Base-by-base conservation (phyloP, 2,797 vertebrate species). In the Luscinia megarhynchos region DNA sequence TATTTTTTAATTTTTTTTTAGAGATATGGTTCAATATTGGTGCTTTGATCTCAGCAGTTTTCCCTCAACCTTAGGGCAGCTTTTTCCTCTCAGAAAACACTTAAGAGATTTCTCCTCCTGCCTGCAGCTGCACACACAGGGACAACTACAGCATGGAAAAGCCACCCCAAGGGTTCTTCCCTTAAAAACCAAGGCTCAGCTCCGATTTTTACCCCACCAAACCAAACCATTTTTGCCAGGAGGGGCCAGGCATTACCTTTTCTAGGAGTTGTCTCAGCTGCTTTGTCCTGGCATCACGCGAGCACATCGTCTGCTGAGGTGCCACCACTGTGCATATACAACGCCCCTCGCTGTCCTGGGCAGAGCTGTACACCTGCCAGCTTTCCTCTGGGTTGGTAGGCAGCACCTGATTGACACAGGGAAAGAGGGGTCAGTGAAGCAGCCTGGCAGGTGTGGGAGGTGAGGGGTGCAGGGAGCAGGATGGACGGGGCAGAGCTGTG, bases 361-460 rank as follows among this genome's bases (percentile, higher is more conserved):
- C 99, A 43, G 99, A 99, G 97, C 99, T 99, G 98, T 99, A 99
- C 83, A 99, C 99, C 98, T 99, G 99, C 99, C 99, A 99, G 95
- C 99, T 99, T 95, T 99, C 99, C 97, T 99, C 99, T 38, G 99
- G 99, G 97, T 99, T 99, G 95, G 99, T 98, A 92, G 99, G 99
- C 98, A 99, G 97, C 97, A 99, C 99, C 99, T 99, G 84, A 84
- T 81, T 32, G 36, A 92, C 59, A 97, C 72, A 92, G 48, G 97
- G 67, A 89, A 50, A 94, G 40, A 50, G 0, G 43, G 64, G 53
- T 83, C 95, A 81, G 81, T 38, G 5, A 38, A 38, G 38, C 2
- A 72, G 38, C 67, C 55, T n/a, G 22, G 61, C 23, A 6, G 55
- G 38, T 6, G 29, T 3, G 18, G 70, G 40, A 84, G 64, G 15